These are phyloP conservation scores for Dromas ardeola DNA, from an alignment of 2,113 vertebrate species.

Conservation along the genomic window DNA sequence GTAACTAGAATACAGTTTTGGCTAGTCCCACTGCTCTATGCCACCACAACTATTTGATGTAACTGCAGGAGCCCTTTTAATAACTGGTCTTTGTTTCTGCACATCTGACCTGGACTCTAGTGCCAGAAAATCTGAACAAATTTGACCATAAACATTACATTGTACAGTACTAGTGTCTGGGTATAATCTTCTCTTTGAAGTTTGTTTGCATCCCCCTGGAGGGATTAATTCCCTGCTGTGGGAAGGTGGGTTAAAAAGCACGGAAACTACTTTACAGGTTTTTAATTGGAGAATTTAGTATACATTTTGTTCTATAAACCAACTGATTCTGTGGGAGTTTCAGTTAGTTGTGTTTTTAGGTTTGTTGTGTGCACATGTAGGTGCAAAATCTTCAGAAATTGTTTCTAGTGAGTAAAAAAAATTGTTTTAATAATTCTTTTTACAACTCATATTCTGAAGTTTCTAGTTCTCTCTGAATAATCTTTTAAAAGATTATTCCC, in stretches of 20 bases:
- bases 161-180: slow-evolving; percentile 76
- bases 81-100: slow-evolving; percentile 65
- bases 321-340: slow-evolving; percentile 67
- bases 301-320: slow-evolving; percentile 76
- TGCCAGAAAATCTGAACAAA: slow-evolving; percentile 72
- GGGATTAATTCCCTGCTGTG: slow-evolving; percentile 80
- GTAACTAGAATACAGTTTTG: slow-evolving; percentile 13
- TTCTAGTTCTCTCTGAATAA: not conserved
- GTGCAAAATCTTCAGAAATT: slow-evolving; percentile 16
- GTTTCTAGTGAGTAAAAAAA: not conserved
- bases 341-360: slow-evolving; percentile 50
- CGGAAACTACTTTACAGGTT: slow-evolving; percentile 74
- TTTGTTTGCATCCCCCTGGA: slow-evolving; percentile 75
- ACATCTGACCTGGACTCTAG: slow-evolving; percentile 67
- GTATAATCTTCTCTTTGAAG: slow-evolving; percentile 81
- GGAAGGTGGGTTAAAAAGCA: slow-evolving; percentile 78
- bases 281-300: slow-evolving; percentile 79
- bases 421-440: not conserved
- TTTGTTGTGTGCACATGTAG: slow-evolving; percentile 26
- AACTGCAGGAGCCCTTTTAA: slow-evolving; percentile 65
- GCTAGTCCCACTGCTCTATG: slow-evolving; percentile 30
- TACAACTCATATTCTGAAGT: not conserved
- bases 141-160: slow-evolving; percentile 72
- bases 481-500: not conserved
- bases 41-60: slow-evolving; percentile 47